Evolutionary conservation across 2,113 vertebrate genomes (phyloP), one percentile per base, ranked within the genome.

Genomic region (Pelecanoides urinatrix): DNA sequence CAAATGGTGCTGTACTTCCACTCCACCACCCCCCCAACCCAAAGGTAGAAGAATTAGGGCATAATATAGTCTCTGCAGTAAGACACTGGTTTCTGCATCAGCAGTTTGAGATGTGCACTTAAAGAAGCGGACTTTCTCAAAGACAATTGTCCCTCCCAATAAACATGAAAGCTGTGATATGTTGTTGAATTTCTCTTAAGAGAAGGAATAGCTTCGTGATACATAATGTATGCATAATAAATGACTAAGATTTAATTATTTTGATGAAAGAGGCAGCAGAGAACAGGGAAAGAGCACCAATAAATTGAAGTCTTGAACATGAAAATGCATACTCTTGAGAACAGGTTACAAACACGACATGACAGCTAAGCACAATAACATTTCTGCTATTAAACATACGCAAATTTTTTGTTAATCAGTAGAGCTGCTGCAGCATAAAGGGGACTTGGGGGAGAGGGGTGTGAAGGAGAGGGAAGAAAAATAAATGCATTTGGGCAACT

Each of bases 401-500:
- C 36, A 34, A 11, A 9, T 80, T 45, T 50, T n/a, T 10, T 72
- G 32, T 32, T 71, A 20, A 70, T 34, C 13, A 47, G 42, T 12
- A 73, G 13, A 87, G 13, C 11, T 50, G 34, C 6, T 74, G 58
- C 47, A 86, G 83, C 16, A 6, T 32, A 26, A 47, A 66, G 2
- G 2, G 9, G 26, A 82, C 40, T 7, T 4, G 0, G 8, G 36
- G 18, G 49, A 66, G 7, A 65, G 16, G 4, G 8, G 25, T 4
- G 38, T 44, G 26, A 87, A 95, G 52, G 30, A 95, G 68, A 90
- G 79, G 30, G 21, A 45, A 88, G 18, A 73, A 87, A 27, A 92
- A 67, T 23, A 90, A 94, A 75, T 49, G 53, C 18, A 71, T 76
- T 76, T 93, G 32, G 89, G 76, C 49, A 83, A 85, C 58, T 77